phyloP scores from a whole-genome alignment of 2,888 invertebrate genomes.

The Drosophila tripunctata region DNA sequence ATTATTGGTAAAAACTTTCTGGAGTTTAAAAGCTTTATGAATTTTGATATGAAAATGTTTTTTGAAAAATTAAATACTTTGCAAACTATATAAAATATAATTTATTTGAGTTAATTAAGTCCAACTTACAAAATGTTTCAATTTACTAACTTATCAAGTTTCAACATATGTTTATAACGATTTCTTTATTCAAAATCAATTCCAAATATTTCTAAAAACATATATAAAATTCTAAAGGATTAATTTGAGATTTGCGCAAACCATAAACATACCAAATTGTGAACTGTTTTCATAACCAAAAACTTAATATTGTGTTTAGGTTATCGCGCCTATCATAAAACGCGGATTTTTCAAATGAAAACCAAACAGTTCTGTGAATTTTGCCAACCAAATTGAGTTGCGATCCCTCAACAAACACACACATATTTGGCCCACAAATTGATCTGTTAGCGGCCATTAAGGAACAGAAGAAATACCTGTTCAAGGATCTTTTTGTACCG shows the following conservation, averaged over 20 bases:
- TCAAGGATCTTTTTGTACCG: slow-evolving; percentile 23
- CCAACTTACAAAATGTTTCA: no score
- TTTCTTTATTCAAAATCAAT: no score
- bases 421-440: slow-evolving; percentile 50
- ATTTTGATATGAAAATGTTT: no score
- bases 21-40: no score
- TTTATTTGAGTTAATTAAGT: no score
- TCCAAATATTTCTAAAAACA: neutral
- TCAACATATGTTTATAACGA: no score
- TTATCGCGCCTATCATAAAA: slow-evolving; percentile 74
- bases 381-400: slow-evolving; percentile 29
- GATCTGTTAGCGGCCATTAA: slow-evolving; percentile 74
- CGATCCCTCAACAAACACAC: slow-evolving; percentile 32
- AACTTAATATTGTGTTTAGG: slow-evolving; percentile 32
- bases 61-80: no score
- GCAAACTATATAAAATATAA: no score
- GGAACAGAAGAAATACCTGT: slow-evolving; percentile 28
- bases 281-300: neutral
- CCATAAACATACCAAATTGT: slow-evolving; percentile 8
- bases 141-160: no score
- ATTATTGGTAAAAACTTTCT: no score
- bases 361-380: slow-evolving; percentile 56
- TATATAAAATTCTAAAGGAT: neutral
- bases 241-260: slow-evolving; percentile 13
- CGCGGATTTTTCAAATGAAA: slow-evolving; percentile 56